phyloP scores from a whole-genome alignment of 2,888 invertebrate species.

The Amphimallon solstitiale region DNA sequence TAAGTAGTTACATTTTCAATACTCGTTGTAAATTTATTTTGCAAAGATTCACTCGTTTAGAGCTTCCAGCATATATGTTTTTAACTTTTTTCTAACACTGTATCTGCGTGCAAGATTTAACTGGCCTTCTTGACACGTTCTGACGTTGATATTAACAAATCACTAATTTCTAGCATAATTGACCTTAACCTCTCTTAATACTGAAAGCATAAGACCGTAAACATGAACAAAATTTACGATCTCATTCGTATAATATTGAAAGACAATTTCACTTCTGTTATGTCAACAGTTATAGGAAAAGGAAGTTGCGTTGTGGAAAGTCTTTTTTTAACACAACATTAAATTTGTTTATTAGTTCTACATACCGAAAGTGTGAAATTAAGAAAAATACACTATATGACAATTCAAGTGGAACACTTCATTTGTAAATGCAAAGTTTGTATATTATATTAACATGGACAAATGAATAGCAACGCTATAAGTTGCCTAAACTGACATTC shows the following conservation, averaged over 20 bases:
- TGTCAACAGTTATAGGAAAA: slow-evolving; percentile 1
- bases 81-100: too few relatives aligned
- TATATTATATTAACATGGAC: too few relatives aligned
- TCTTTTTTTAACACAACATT: neutral
- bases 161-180: neutral
- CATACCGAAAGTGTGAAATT: neutral
- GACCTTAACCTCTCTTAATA: slow-evolving; percentile 1
- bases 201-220: neutral
- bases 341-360: neutral
- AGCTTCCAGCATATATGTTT: too few relatives aligned
- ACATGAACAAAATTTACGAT: neutral
- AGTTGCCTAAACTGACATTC: too few relatives aligned
- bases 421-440: too few relatives aligned
- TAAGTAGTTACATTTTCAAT: too few relatives aligned
- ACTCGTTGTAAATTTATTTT: too few relatives aligned
- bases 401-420: too few relatives aligned
- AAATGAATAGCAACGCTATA: too few relatives aligned
- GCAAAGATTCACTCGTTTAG: too few relatives aligned
- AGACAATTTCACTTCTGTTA: slow-evolving; percentile 10
- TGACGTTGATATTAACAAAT: neutral
- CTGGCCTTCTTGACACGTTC: neutral
- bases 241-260: neutral
- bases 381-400: too few relatives aligned
- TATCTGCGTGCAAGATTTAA: too few relatives aligned
- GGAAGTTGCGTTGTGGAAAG: neutral